Evolutionary conservation across 2,888 invertebrate species (phyloP).

Genomic region (Acrobasis suavella): DNA sequence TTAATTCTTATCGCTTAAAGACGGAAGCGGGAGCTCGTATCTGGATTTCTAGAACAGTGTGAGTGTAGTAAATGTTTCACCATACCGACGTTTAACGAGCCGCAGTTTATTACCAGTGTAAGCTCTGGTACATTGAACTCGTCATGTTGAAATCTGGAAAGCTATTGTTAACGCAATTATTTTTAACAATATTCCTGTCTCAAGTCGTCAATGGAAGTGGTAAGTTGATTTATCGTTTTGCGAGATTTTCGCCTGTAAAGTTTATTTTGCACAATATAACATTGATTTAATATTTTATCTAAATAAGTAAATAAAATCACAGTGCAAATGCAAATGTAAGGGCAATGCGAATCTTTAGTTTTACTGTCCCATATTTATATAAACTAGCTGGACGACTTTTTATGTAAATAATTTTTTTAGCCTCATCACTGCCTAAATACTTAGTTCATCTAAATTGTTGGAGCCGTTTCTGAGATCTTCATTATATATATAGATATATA

Average conservation of each 20-base stretch:
- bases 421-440: too few species aligned
- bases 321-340: too few species aligned
- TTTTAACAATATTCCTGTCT: conserved; percentile 40
- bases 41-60: conserved; percentile 59
- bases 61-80: conserved; percentile 51
- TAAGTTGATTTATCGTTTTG: conserved; percentile 32
- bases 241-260: not conserved
- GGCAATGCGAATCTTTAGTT: too few species aligned
- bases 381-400: too few species aligned
- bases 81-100: conserved; percentile 52
- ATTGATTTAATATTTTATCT: too few species aligned
- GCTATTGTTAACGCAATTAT: conserved; percentile 38
- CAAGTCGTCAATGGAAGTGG: conserved; percentile 40
- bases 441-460: too few species aligned
- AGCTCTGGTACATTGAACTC: conserved; percentile 54
- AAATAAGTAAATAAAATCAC: too few species aligned
- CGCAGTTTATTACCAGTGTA: conserved; percentile 43
- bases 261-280: too few species aligned
- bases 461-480: too few species aligned
- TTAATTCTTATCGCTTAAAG: conserved; percentile 55
- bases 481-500: too few species aligned
- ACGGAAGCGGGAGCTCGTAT: conserved; percentile 57
- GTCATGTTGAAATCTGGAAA: conserved; percentile 48
- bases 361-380: too few species aligned
- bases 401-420: too few species aligned